Percentiles rank a stretch among this genome's conserved stretches.
These are phyloP conservation scores for Drosophila simulans DNA, from an alignment of 1,140 invertebrate genomes.

Conservation along the genomic window DNA sequence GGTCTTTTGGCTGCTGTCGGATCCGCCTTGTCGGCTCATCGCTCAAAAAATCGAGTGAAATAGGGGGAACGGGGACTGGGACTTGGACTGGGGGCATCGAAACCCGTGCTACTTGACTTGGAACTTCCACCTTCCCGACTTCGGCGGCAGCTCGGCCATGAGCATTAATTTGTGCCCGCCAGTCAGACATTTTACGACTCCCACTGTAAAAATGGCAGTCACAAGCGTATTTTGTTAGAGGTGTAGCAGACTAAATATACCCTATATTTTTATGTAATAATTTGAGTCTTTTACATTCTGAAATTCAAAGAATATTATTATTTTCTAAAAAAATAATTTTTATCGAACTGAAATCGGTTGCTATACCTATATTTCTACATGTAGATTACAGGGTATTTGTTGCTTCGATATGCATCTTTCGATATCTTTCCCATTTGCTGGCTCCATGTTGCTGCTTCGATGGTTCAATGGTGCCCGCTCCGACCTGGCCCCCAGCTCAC, in stretches of 20 bases:
- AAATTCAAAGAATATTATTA: too few relatives aligned
- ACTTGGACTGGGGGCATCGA: not conserved
- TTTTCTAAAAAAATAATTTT: too few relatives aligned
- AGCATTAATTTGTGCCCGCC: constrained; percentile 75
- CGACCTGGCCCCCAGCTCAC: not conserved
- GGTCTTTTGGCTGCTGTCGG: constrained; percentile 52
- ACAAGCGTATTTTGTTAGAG: not conserved
- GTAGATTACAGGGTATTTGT: too few relatives aligned
- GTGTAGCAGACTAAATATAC: constrained; percentile 32
- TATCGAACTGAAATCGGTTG: too few relatives aligned
- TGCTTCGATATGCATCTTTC: too few relatives aligned
- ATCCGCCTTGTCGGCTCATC: constrained; percentile 63
- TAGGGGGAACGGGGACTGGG: constrained; percentile 8
- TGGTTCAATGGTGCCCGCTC: not conserved
- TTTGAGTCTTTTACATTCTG: too few relatives aligned
- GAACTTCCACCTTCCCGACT: constrained; percentile 54
- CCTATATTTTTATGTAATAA: not conserved
- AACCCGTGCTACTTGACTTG: constrained; percentile 66
- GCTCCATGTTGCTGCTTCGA: constrained; percentile 4
- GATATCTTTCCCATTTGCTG: not conserved
- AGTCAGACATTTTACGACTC: constrained; percentile 72
- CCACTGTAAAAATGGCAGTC: constrained; percentile 58
- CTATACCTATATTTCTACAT: too few relatives aligned
- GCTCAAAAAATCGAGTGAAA: constrained; percentile 17
- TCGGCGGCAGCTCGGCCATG: constrained; percentile 50